phyloP scores from a whole-genome alignment of 2,888 invertebrate genomes.

The Dryocosmus kuriphilus region DNA sequence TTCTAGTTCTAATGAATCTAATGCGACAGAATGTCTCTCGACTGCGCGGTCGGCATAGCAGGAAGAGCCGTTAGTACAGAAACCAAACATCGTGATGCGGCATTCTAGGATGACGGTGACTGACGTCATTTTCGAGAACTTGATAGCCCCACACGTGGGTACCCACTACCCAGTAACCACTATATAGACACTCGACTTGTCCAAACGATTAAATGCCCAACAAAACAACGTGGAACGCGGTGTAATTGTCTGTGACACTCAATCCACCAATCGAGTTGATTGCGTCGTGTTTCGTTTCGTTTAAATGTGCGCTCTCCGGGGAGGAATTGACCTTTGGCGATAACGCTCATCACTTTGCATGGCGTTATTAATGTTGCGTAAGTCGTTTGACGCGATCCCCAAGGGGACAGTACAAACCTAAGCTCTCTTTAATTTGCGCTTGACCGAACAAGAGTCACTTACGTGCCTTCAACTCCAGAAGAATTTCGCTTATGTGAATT shows the following conservation, averaged over 20 bases:
- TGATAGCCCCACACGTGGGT: slow-evolving; percentile 22
- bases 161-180: slow-evolving; percentile 10
- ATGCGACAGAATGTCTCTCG: slow-evolving; percentile 10
- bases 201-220: slow-evolving; percentile 4
- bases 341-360: slow-evolving; percentile 35
- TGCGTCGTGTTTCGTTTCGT: slow-evolving; percentile 25
- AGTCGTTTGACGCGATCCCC: slow-evolving; percentile 27
- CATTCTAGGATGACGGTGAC: slow-evolving; percentile 28
- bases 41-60: background rate
- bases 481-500: background rate
- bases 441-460: slow-evolving; percentile 13
- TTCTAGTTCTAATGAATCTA: too few species aligned
- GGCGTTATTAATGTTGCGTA: slow-evolving; percentile 39
- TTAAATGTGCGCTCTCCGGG: slow-evolving; percentile 29
- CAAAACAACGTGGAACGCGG: slow-evolving; percentile 25
- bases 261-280: slow-evolving; percentile 13
- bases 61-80: slow-evolving; percentile 32
- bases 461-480: background rate
- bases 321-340: slow-evolving; percentile 37
- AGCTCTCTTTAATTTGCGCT: slow-evolving; percentile 29
- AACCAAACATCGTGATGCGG: slow-evolving; percentile 21
- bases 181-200: slow-evolving; percentile 3
- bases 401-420: slow-evolving; percentile 18
- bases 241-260: slow-evolving; percentile 4
- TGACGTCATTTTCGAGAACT: slow-evolving; percentile 30